Conservation (phyloP, 2,888 invertebrate species). For the Drosophila borealis region DNA sequence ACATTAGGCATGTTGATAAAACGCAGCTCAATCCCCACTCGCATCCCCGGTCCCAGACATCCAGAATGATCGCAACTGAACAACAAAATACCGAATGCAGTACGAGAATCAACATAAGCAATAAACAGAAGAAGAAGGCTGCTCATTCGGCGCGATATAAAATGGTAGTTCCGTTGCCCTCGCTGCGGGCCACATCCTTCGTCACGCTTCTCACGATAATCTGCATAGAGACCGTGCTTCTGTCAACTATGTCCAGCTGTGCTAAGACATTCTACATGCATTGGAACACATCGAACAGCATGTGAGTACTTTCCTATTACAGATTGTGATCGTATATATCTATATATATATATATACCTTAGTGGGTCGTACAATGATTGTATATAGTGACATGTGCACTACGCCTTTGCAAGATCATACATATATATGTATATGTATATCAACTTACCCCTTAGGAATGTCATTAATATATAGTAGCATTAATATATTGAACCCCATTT, state of each 20-base stretch:
- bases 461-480: no score
- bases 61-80: neutral
- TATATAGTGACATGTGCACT: no score
- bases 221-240: conserved; percentile 86
- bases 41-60: conserved; percentile 4
- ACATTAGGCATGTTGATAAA: neutral
- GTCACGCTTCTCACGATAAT: conserved; percentile 86
- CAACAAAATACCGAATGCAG: conserved; percentile 4
- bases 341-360: neutral
- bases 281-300: conserved; percentile 96
- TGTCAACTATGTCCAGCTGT: conserved; percentile 88
- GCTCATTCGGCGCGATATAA: conserved; percentile 54
- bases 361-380: no score
- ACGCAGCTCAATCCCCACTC: conserved; percentile 5
- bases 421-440: no score
- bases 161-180: conserved; percentile 81
- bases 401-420: no score
- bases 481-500: no score
- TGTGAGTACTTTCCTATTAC: conserved; percentile 83
- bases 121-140: conserved; percentile 23
- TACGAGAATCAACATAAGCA: conserved; percentile 22
- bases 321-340: neutral
- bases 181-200: conserved; percentile 85
- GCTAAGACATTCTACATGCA: conserved; percentile 94
- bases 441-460: no score